phyloP scores from a whole-genome alignment of 2,888 invertebrate genomes.

The Portevinia maculata region DNA sequence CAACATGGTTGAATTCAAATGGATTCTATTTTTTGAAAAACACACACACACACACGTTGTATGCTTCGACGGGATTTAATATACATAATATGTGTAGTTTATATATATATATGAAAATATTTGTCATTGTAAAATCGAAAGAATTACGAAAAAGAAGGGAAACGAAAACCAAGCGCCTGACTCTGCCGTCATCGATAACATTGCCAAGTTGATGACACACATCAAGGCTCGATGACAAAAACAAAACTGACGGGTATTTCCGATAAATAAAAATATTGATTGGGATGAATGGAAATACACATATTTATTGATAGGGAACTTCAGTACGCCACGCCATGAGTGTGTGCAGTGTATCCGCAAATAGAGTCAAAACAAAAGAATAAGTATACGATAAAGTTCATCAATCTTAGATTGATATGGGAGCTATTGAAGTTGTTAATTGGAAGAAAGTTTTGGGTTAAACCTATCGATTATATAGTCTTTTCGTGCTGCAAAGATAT shows the following conservation, averaged over 20 bases:
- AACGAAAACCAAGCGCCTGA: neutral
- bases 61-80: neutral
- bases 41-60: slow-evolving; percentile 29
- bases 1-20: slow-evolving; percentile 1
- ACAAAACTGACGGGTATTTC: slow-evolving; percentile 29
- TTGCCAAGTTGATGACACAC: slow-evolving; percentile 34
- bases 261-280: slow-evolving; percentile 48
- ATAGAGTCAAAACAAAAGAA: too few relatives aligned
- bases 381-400: too few relatives aligned
- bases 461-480: too few relatives aligned
- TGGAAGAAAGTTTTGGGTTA: too few relatives aligned
- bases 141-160: slow-evolving; percentile 10
- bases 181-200: slow-evolving; percentile 50
- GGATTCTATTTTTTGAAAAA: too few relatives aligned
- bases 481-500: too few relatives aligned
- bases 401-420: too few relatives aligned
- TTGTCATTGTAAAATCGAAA: slow-evolving; percentile 51
- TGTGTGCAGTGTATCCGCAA: too few relatives aligned
- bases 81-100: too few relatives aligned
- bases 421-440: too few relatives aligned
- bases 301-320: neutral
- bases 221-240: neutral
- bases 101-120: slow-evolving; percentile 36
- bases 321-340: neutral
- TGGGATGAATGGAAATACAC: slow-evolving; percentile 33